phyloP scores from a whole-genome alignment of 2,888 invertebrate species.

The Drosophila lutescens region DNA sequence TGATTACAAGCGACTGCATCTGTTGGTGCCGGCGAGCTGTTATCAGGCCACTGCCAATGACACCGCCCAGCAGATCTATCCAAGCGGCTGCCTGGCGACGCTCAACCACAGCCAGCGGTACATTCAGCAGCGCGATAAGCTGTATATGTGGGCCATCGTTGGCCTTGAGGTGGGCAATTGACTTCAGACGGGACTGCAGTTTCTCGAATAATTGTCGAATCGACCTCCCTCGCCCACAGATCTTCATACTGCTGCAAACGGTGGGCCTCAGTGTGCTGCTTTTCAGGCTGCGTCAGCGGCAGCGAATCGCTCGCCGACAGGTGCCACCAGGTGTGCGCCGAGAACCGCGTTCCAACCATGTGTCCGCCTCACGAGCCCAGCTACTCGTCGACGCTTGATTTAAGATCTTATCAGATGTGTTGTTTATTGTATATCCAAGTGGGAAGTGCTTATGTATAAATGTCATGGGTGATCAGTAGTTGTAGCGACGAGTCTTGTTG shows the following conservation, averaged over 20 bases:
- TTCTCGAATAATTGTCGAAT: not conserved
- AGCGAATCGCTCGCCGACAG: slow-evolving; percentile 44
- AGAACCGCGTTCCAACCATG: slow-evolving; percentile 67
- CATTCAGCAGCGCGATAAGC: slow-evolving; percentile 69
- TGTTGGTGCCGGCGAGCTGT: slow-evolving; percentile 71
- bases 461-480: slow-evolving; percentile 58
- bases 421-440: slow-evolving; percentile 45
- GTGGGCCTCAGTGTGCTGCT: slow-evolving; percentile 58
- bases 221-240: slow-evolving; percentile 24
- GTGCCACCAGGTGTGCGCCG: slow-evolving; percentile 64
- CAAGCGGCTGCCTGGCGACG: slow-evolving; percentile 69
- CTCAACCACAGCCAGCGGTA: slow-evolving; percentile 57
- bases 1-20: slow-evolving; percentile 68
- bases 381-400: slow-evolving; percentile 60
- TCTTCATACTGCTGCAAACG: slow-evolving; percentile 64
- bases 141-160: slow-evolving; percentile 75
- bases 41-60: slow-evolving; percentile 55
- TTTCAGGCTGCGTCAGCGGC: slow-evolving; percentile 56
- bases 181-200: slow-evolving; percentile 19
- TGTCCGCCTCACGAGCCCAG: slow-evolving; percentile 62
- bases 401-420: slow-evolving; percentile 19
- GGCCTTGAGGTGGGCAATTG: slow-evolving; percentile 68
- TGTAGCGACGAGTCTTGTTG: slow-evolving; percentile 72
- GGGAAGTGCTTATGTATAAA: slow-evolving; percentile 46
- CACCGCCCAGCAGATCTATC: slow-evolving; percentile 41